Conservation (phyloP, 2,888 invertebrate genomes). For the Cyclophora albipunctata region DNA sequence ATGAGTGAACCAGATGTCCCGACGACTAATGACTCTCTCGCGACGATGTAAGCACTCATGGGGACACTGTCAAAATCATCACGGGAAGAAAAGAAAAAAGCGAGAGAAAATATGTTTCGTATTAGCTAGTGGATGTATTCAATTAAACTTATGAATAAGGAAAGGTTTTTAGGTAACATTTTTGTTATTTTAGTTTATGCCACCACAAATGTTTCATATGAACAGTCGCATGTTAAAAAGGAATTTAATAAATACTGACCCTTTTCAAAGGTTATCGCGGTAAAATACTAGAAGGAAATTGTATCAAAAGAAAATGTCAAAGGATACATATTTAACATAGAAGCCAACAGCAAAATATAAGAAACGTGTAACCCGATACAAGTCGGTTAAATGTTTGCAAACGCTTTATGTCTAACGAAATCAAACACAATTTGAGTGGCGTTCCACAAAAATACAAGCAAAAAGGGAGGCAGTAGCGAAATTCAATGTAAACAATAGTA, state of each 20-base stretch:
- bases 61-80: constrained; percentile 61
- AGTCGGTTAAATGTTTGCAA: constrained; percentile 64
- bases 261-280: too few relatives aligned
- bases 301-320: constrained; percentile 1
- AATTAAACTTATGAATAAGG: too few relatives aligned
- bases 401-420: constrained; percentile 67
- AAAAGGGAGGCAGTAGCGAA: constrained; percentile 50
- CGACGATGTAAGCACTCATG: constrained; percentile 68
- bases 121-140: too few relatives aligned
- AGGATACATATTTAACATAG: constrained; percentile 14
- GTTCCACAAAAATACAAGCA: constrained; percentile 59
- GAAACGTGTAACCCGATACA: constrained; percentile 63
- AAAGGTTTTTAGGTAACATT: too few relatives aligned
- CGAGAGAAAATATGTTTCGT: constrained; percentile 30
- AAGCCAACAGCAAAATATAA: constrained; percentile 32
- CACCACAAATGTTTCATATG: too few relatives aligned
- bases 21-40: constrained; percentile 67
- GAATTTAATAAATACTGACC: too few relatives aligned
- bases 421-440: constrained; percentile 68
- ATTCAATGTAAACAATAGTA: constrained; percentile 63
- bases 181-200: too few relatives aligned
- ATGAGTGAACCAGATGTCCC: constrained; percentile 60
- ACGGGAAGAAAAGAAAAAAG: constrained; percentile 39
- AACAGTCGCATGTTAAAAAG: too few relatives aligned
- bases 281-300: too few relatives aligned